These are phyloP conservation scores for Myotis findleyi DNA, from an alignment of 2,797 vertebrate genomes.

Conservation along the genomic window DNA sequence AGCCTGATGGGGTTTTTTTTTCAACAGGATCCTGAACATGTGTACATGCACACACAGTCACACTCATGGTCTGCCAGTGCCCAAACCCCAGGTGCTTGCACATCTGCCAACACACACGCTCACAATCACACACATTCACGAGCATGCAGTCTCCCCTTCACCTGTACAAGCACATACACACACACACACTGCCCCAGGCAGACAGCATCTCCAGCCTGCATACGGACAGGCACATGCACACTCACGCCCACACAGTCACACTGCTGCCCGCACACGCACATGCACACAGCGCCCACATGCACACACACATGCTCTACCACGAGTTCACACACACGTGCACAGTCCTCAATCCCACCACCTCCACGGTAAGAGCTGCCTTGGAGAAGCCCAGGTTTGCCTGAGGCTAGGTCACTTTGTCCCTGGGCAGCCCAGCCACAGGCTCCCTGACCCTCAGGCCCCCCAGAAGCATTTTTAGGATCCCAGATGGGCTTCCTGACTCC, in stretches of 20 bases:
- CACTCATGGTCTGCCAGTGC: slow-evolving; percentile 25
- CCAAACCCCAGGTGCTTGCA: slow-evolving; percentile 64
- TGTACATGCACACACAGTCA: not conserved
- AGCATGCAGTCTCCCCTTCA: not conserved
- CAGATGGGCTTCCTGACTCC: not conserved
- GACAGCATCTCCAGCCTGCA: not conserved
- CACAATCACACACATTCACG: not conserved
- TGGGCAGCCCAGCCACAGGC: not conserved
- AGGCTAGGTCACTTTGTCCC: not conserved
- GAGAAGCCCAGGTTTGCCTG: not conserved
- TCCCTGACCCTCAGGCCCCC: not conserved
- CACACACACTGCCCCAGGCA: not conserved
- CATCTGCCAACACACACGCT: slow-evolving; percentile 59
- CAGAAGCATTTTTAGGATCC: not conserved
- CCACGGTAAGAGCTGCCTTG: not conserved
- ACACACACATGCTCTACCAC: not conserved
- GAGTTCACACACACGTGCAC: rapidly evolving
- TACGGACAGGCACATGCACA: not conserved
- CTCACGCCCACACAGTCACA: not conserved
- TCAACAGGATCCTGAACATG: not conserved
- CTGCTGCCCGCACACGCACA: not conserved
- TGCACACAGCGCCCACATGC: not conserved
- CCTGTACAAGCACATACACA: not conserved
- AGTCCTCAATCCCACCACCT: not conserved
- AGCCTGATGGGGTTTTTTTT: not conserved